Conservation (phyloP, 2,797 vertebrate genomes). For the Channallabes apus region DNA sequence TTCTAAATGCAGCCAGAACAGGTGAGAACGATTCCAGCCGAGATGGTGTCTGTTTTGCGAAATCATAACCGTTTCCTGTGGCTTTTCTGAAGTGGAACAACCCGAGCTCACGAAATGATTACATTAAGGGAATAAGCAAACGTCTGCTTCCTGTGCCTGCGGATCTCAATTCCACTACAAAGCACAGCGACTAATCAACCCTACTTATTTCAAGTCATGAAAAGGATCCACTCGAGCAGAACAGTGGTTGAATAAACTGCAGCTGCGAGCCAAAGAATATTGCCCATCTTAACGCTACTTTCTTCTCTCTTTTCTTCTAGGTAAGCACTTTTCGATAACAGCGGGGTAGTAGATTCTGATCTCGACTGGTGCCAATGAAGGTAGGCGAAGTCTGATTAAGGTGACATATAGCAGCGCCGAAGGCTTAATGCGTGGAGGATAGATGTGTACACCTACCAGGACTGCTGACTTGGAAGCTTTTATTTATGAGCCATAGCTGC, state of each 20-base stretch:
- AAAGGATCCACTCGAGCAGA: constrained; percentile 62
- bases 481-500: constrained; percentile 64
- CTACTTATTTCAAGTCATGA: constrained; percentile 69
- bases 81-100: constrained; percentile 25
- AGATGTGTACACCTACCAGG: constrained; percentile 61
- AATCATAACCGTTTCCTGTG: constrained; percentile 17
- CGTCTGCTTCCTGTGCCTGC: constrained; percentile 50
- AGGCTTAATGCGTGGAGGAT: constrained; percentile 67
- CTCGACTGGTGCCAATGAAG: constrained; percentile 64
- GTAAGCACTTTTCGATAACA: constrained; percentile 77
- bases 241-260: constrained; percentile 75
- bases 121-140: constrained; percentile 43
- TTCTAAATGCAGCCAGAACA: constrained; percentile 1
- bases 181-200: constrained; percentile 69
- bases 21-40: constrained; percentile 1
- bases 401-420: constrained; percentile 71
- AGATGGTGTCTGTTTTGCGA: constrained; percentile 8
- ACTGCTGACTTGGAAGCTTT: constrained; percentile 52
- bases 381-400: constrained; percentile 75
- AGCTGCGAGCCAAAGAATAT: constrained; percentile 68
- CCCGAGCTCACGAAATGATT: constrained; percentile 18
- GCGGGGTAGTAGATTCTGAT: constrained; percentile 64
- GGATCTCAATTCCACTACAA: constrained; percentile 62
- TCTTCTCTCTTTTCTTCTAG: constrained; percentile 74
- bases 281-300: constrained; percentile 70